phyloP scores from a whole-genome alignment of 2,113 vertebrate genomes.

The Myotis lucifugus region DNA sequence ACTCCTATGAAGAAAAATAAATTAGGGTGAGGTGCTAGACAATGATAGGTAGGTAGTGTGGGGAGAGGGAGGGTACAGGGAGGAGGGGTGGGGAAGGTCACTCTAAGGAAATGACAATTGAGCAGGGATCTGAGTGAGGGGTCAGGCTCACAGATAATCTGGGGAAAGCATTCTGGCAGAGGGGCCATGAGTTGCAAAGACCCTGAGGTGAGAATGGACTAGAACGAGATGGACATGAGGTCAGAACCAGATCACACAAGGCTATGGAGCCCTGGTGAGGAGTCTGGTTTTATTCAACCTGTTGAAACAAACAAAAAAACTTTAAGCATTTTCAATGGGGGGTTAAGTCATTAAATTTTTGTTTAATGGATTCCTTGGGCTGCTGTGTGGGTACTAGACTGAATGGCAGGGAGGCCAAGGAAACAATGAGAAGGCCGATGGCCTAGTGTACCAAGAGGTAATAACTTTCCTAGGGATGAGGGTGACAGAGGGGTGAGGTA shows the following conservation, averaged over 20 bases:
- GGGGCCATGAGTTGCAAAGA: not conserved
- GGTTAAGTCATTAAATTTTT: not conserved
- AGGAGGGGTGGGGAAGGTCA: not conserved
- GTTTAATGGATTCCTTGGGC: not conserved
- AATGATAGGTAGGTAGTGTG: not conserved
- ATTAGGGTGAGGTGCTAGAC: not conserved
- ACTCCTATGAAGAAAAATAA: not conserved
- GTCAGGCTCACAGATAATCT: not conserved
- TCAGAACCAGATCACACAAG: not conserved
- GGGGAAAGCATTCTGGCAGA: not conserved
- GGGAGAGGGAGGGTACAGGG: not conserved
- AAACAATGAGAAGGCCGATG: not conserved
- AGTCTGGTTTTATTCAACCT: not conserved
- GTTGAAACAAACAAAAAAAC: not conserved
- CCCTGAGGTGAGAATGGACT: not conserved
- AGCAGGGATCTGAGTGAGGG: not conserved
- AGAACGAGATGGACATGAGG: not conserved
- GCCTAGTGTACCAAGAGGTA: not conserved
- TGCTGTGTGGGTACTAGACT: not conserved
- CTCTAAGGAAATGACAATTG: not conserved
- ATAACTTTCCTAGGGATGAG: not conserved
- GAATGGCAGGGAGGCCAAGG: not conserved
- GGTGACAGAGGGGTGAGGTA: not conserved
- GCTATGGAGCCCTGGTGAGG: not conserved
- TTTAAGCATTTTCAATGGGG: not conserved